phyloP scores from a whole-genome alignment of 2,797 vertebrate species.

The Semaprochilodus insignis region DNA sequence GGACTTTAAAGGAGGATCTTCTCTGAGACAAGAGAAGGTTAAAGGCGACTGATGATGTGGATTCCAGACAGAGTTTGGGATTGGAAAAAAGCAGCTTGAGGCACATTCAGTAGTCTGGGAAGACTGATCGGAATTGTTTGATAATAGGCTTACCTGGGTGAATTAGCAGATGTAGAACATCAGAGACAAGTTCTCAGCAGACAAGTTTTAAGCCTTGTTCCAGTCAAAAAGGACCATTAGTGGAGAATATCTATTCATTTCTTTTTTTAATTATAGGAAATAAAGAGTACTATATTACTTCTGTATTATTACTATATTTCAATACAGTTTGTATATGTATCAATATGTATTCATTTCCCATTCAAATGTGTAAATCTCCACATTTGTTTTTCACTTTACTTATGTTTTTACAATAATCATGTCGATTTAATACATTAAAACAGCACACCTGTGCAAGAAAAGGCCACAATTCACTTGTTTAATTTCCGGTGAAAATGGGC shows the following conservation, averaged over 20 bases:
- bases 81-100: constrained; percentile 37
- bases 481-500: too few relatives aligned
- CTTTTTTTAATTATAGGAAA: too few relatives aligned
- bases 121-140: constrained; percentile 27
- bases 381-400: too few relatives aligned
- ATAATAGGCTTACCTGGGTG: constrained; percentile 33
- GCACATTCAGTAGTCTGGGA: constrained; percentile 27
- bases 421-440: too few relatives aligned
- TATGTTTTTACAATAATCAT: too few relatives aligned
- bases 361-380: too few relatives aligned
- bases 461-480: too few relatives aligned
- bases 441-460: too few relatives aligned
- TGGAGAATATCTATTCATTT: background rate
- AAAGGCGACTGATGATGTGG: constrained; percentile 30
- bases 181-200: background rate
- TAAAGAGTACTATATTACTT: too few relatives aligned
- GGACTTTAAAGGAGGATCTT: constrained; percentile 39
- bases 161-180: constrained; percentile 39
- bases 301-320: too few relatives aligned
- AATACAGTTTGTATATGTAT: too few relatives aligned
- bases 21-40: constrained; percentile 12
- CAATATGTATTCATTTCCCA: too few relatives aligned
- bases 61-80: constrained; percentile 42
- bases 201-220: background rate
- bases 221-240: background rate